phyloP scores from a whole-genome alignment of 1,140 invertebrate species.

The Drosophila seguyi region DNA sequence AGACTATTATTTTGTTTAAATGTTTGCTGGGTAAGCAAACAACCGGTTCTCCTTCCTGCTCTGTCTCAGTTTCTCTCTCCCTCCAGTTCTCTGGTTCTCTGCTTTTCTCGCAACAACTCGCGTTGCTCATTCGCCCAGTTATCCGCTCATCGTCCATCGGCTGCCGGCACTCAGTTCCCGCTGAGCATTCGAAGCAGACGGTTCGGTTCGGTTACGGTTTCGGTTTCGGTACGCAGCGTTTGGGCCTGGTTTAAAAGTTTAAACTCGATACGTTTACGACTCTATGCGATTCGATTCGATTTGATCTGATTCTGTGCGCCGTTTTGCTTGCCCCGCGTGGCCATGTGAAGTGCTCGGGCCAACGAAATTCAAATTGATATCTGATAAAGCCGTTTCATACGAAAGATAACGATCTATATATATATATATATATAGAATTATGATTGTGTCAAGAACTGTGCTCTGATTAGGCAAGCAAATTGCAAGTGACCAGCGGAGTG shows the following conservation, averaged over 20 bases:
- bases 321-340: slow-evolving; percentile 16
- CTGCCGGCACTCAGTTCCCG: slow-evolving; percentile 50
- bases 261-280: slow-evolving; percentile 22
- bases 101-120: slow-evolving; percentile 26
- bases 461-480: slow-evolving; percentile 49
- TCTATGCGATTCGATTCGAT: slow-evolving; percentile 8
- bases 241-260: slow-evolving; percentile 16
- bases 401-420: slow-evolving; percentile 46
- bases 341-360: slow-evolving; percentile 62
- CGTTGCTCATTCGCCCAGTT: slow-evolving; percentile 30
- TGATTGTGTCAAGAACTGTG: slow-evolving; percentile 33
- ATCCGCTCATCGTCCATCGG: slow-evolving; percentile 7
- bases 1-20: slow-evolving; percentile 4
- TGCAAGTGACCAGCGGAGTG: slow-evolving; percentile 48
- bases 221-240: slow-evolving; percentile 10
- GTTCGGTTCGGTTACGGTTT: slow-evolving; percentile 36
- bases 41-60: slow-evolving; percentile 51
- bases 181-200: slow-evolving; percentile 63
- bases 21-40: slow-evolving; percentile 54
- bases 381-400: slow-evolving; percentile 49
- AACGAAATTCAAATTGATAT: slow-evolving; percentile 20
- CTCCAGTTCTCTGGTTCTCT: slow-evolving; percentile 13
- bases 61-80: slow-evolving; percentile 14
- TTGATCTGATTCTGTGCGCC: slow-evolving; percentile 1
- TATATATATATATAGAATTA: slow-evolving; percentile 22